Evolutionary conservation across 2,113 vertebrate genomes (phyloP), one percentile per base, ranked within the genome.

Genomic region (Erythrolamprus reginae): DNA sequence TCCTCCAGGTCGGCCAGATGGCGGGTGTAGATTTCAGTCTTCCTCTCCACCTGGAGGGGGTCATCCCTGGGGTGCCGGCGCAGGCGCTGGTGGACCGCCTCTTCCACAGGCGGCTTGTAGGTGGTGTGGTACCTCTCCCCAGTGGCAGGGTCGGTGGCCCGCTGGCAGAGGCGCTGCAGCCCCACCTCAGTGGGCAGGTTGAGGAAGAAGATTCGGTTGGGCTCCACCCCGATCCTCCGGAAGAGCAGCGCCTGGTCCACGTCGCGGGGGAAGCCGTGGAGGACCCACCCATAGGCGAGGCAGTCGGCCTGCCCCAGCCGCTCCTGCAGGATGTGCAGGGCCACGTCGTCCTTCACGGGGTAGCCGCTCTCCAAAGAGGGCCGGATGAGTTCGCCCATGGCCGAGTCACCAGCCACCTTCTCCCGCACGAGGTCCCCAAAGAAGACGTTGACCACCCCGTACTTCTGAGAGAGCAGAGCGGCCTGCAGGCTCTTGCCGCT

Each of bases 131-230:
- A 98, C 94, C 98, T 97, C 90, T 97, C 93, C 26, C 98, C 97
- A 0, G 94, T 97, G 92, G 97, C 90, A 0, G 97, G 97, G 89
- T 98, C 98, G 1, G 95, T 95, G 2, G 95, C 92, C 83, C 96
- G 96, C 23, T 97, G 96, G 42, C 89, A 94, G 90, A 97, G 48
- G 47, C 97, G 96, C 93, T 98, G 97, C 52, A 97, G 9, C 90
- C 96, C 96, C 7, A 96, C 93, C 0, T 97, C 97, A 26, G 97
- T 95, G 0, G 96, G 95, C 91, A 97, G 48, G 89, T 97, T 97
- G 95, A 98, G 90, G 93, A 98, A 96, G 94, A 97, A 98, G n/a
- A 98, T 96, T 90, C 98, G 98, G 96, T 96, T 98, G 89, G 97
- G 97, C 53, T 93, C 90, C 12, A 96, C 93, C 17, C 93, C 95